Conservation (phyloP, 2,888 invertebrate genomes). For the Terebella lapidaria region DNA sequence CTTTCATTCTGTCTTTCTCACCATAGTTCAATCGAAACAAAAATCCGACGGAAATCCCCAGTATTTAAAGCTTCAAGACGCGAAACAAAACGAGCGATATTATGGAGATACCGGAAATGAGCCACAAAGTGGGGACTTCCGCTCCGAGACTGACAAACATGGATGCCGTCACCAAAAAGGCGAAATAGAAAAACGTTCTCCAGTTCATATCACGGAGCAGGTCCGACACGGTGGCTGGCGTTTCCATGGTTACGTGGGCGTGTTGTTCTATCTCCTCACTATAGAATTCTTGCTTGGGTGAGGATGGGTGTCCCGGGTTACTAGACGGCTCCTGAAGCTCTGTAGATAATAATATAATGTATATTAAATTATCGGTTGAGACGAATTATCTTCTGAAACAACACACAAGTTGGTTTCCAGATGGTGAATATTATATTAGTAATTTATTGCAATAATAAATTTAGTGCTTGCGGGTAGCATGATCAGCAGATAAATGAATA, state of each 20-base stretch:
- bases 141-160: neutral
- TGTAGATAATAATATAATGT: no score
- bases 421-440: no score
- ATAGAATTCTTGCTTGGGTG: slow-evolving; percentile 1
- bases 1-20: no score
- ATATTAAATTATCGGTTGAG: no score
- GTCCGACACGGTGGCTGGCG: neutral
- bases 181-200: slow-evolving; percentile 1
- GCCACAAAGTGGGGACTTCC: neutral
- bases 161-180: neutral
- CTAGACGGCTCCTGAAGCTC: neutral
- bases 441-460: no score
- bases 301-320: neutral
- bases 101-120: neutral
- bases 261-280: neutral
- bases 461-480: no score
- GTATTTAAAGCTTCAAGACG: neutral
- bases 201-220: neutral
- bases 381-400: no score
- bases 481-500: no score
- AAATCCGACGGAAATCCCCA: no score
- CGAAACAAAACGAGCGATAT: neutral
- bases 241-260: slow-evolving; percentile 3
- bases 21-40: no score
- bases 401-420: no score